Evolutionary conservation across 2,888 invertebrate genomes (phyloP), one percentile per base, ranked within the genome.

Genomic region (Apomyelois bistriatella): DNA sequence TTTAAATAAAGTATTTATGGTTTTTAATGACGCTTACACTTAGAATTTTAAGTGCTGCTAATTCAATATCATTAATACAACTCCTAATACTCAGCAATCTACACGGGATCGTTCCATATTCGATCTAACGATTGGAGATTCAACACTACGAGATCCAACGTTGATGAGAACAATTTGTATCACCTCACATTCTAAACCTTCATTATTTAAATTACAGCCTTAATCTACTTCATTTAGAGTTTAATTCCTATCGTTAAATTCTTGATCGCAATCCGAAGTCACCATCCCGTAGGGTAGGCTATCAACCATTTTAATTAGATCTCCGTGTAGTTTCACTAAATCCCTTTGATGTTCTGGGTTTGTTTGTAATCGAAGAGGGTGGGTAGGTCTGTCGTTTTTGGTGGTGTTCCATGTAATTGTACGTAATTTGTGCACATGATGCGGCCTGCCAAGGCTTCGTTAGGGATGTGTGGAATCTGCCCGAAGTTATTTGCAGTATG

Each of bases 131-230:
- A 32, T 32, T 46, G n/a, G 43, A 46, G 46, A 32, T 46, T 43
- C 46, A 32, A 16, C 32, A 32, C 46, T 46, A 30, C 46, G 46
- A 37, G 48, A 38, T 38, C 48, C 30, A 10, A n/a, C 62, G 61
- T 64, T 74, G 79, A 79, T 78, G 77, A 72, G 74, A 76, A 75
- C 78, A 83, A 86, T 87, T 84, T 86, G 85, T 86, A 82, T 76
- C 51, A 69, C 82, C 79, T 79, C 73, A 76, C 12, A 43, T n/a
- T 46, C 32, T 13, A 13, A 35, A 46, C 30, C 30, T 43, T 30
- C 28, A 43, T 43, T 43, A 43, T 43, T 28, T 30, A 61, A 82
- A 73, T 75, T 61, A 64, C 72, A 58, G 78, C 79, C 76, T 72
- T 83, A 79, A 66, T 35, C 56, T 42, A 55, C 51, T 53, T 13